Conservation (phyloP, 1,140 invertebrate genomes). For the Drosophila arizonae region DNA sequence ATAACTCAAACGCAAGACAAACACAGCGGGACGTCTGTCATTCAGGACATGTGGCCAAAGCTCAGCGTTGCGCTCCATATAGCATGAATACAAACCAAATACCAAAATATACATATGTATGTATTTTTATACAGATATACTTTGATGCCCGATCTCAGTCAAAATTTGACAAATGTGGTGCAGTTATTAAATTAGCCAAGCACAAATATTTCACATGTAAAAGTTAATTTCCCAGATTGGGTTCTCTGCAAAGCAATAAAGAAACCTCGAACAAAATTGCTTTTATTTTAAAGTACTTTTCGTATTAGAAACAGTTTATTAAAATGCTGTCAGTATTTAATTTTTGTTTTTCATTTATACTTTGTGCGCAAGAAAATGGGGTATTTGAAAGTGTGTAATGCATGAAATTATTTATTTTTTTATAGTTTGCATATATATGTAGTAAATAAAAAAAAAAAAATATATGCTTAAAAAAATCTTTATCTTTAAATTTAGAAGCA, state of each 20-base stretch:
- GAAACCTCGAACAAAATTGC: not conserved
- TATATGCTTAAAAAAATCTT: no score
- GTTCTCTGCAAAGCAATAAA: not conserved
- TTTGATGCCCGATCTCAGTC: slow-evolving; percentile 14
- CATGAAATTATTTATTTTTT: no score
- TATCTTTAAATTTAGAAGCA: no score
- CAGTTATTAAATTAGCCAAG: slow-evolving; percentile 65
- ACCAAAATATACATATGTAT: not conserved
- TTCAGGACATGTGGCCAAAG: slow-evolving; percentile 24
- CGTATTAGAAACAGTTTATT: slow-evolving; percentile 6
- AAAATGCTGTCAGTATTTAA: slow-evolving; percentile 8
- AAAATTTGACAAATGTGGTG: slow-evolving; percentile 20
- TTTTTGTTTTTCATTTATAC: not conserved
- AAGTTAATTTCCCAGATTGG: slow-evolving; percentile 33
- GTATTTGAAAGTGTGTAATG: not conserved
- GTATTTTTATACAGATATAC: not conserved
- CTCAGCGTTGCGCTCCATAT: not conserved
- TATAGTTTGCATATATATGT: no score
- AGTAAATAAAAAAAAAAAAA: no score
- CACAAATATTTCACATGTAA: slow-evolving; percentile 53
- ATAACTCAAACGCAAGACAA: slow-evolving; percentile 69
- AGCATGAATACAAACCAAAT: not conserved
- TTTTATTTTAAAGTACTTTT: not conserved
- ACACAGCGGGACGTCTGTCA: slow-evolving; percentile 20
- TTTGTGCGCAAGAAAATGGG: not conserved